phyloP scores from a whole-genome alignment of 1,140 invertebrate species.

The Cydia fagiglandana region DNA sequence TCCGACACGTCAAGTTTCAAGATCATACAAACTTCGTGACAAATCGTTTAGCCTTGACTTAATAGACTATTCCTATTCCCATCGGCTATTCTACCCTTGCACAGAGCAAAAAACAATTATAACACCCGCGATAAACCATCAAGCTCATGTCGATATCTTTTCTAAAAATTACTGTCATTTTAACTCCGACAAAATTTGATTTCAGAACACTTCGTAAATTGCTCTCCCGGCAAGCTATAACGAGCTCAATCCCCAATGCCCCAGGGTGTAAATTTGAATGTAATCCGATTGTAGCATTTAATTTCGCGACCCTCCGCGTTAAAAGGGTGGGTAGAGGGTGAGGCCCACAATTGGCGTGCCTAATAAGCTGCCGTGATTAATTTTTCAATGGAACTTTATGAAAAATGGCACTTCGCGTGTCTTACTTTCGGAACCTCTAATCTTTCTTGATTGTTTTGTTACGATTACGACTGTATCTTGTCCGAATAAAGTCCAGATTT shows the following conservation, averaged over 20 bases:
- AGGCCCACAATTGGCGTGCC: slow-evolving; percentile 22
- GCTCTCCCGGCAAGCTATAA: slow-evolving; percentile 22
- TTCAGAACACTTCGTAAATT: slow-evolving; percentile 18
- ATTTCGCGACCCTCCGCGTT: slow-evolving; percentile 21
- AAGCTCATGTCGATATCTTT: neutral
- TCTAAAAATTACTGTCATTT: slow-evolving; percentile 23
- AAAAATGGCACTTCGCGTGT: slow-evolving; percentile 21
- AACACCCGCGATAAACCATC: neutral
- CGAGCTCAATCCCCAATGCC: slow-evolving; percentile 13
- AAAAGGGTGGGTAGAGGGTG: slow-evolving; percentile 27
- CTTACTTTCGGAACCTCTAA: neutral
- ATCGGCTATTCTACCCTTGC: no score
- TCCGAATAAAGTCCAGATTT: neutral
- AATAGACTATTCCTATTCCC: no score
- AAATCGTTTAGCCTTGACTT: no score
- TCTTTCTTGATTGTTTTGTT: neutral
- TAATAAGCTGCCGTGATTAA: slow-evolving; percentile 30
- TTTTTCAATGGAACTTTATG: slow-evolving; percentile 32
- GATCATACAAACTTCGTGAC: no score
- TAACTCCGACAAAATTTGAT: slow-evolving; percentile 29
- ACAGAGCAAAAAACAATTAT: neutral
- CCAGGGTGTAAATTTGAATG: slow-evolving; percentile 29
- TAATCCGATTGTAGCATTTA: slow-evolving; percentile 31
- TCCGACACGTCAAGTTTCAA: no score
- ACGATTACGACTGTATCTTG: neutral